These are phyloP conservation scores for Siniperca chuatsi DNA, from an alignment of 2,113 vertebrate genomes.

Conservation along the genomic window DNA sequence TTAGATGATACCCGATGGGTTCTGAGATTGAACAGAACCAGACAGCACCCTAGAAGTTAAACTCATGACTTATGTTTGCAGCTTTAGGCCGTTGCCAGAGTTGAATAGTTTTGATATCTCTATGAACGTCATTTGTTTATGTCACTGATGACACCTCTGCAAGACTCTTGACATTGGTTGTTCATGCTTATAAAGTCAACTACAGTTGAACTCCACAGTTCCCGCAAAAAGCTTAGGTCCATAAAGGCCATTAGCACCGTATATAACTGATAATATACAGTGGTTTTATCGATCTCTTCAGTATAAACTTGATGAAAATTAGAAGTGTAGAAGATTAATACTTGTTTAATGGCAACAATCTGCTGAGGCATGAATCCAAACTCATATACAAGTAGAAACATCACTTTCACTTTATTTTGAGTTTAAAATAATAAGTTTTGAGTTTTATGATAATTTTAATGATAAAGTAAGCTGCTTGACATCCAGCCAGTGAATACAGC, in stretches of 20 bases:
- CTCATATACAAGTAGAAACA: neutral
- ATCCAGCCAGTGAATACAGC: neutral
- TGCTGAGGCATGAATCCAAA: slow-evolving; percentile 1
- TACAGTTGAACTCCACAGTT: slow-evolving; percentile 1
- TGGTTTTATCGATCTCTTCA: neutral
- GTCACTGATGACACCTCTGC: neutral
- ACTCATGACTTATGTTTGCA: slow-evolving; percentile 36
- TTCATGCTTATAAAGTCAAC: neutral
- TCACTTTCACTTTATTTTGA: neutral
- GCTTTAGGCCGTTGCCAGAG: slow-evolving; percentile 35
- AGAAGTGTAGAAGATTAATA: neutral
- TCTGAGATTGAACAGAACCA: slow-evolving; percentile 11
- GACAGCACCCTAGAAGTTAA: slow-evolving; percentile 16
- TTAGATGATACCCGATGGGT: no score
- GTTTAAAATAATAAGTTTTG: neutral
- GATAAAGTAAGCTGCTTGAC: slow-evolving; percentile 6
- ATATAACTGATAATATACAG: neutral
- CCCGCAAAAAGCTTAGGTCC: neutral
- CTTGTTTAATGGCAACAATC: neutral
- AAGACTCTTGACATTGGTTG: neutral
- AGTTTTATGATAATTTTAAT: neutral
- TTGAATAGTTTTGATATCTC: slow-evolving; percentile 43
- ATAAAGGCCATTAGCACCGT: neutral
- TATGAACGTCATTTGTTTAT: slow-evolving; percentile 57
- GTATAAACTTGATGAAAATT: neutral